Evolutionary conservation across 2,797 vertebrate species (phyloP).

Genomic region (Bradypodion pumilum): DNA sequence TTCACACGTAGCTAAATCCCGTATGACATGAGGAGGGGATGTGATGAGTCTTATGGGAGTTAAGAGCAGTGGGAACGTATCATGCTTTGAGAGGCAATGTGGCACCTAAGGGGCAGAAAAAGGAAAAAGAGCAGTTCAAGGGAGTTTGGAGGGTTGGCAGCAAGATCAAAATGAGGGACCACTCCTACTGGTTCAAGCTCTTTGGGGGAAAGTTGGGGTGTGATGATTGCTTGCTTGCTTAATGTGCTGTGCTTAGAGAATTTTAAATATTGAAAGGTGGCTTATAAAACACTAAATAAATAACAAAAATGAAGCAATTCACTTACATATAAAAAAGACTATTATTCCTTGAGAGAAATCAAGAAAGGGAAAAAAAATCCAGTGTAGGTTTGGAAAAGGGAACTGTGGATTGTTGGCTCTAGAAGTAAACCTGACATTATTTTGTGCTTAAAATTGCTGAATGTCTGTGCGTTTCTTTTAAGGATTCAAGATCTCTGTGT

Average conservation of each 20-base stretch:
- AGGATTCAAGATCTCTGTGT: background rate
- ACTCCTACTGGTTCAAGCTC: background rate
- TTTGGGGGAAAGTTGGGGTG: background rate
- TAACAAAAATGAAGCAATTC: background rate
- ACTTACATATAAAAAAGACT: no score
- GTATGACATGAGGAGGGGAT: no score
- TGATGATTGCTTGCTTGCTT: background rate
- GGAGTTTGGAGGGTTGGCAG: no score
- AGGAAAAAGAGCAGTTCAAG: no score
- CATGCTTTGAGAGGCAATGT: no score
- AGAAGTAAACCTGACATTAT: background rate
- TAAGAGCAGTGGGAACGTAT: no score
- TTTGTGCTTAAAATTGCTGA: background rate
- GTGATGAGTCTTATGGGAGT: no score
- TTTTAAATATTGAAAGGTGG: background rate
- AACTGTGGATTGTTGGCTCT: background rate
- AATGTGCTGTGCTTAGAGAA: background rate
- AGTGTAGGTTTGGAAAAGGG: background rate
- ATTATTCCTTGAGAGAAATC: no score
- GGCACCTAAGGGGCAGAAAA: no score
- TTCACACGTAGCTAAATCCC: no score
- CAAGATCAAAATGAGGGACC: no score
- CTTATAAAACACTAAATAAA: background rate
- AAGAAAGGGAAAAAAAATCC: no score
- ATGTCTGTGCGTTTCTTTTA: background rate